A percentile compares a stretch with the other conserved stretches of the same genome.
Evolutionary conservation across 2,888 invertebrate species (phyloP).

Genomic region (Xestia c-nigrum): DNA sequence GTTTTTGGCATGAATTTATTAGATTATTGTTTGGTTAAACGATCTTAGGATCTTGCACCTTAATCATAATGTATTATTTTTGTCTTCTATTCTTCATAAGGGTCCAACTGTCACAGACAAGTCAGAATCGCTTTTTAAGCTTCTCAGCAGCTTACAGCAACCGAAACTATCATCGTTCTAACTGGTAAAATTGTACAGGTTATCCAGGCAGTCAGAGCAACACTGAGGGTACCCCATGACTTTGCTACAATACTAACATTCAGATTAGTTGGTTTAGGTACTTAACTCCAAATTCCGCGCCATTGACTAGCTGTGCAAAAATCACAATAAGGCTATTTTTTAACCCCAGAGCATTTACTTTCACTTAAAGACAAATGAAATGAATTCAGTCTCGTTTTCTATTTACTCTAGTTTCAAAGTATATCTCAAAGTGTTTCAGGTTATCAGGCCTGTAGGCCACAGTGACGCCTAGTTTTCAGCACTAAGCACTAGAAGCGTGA

Average conservation of each 20-base stretch:
- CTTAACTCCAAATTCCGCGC: not conserved
- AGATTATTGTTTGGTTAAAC: slow-evolving; percentile 15
- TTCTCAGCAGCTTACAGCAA: not conserved
- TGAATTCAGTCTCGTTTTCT: not conserved
- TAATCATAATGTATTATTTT: not conserved
- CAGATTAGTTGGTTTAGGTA: not conserved
- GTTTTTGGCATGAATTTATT: slow-evolving; percentile 27
- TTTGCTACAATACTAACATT: not conserved
- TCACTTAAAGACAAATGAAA: not conserved
- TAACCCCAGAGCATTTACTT: not conserved
- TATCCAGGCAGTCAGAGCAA: not conserved
- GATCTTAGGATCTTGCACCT: not conserved
- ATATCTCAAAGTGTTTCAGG: slow-evolving; percentile 31
- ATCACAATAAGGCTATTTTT: not conserved
- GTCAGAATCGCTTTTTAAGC: not conserved
- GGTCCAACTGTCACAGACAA: not conserved
- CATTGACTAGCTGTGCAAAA: not conserved
- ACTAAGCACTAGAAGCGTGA: slow-evolving; percentile 15
- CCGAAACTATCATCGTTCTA: no score
- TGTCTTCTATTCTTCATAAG: not conserved
- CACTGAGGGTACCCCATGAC: not conserved
- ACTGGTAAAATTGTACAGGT: not conserved
- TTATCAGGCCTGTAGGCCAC: slow-evolving; percentile 31
- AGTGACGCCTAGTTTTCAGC: slow-evolving; percentile 7
- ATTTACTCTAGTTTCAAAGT: not conserved